Base-by-base conservation (phyloP, 1,140 invertebrate genomes). In the Sycophaga agraensis region DNA sequence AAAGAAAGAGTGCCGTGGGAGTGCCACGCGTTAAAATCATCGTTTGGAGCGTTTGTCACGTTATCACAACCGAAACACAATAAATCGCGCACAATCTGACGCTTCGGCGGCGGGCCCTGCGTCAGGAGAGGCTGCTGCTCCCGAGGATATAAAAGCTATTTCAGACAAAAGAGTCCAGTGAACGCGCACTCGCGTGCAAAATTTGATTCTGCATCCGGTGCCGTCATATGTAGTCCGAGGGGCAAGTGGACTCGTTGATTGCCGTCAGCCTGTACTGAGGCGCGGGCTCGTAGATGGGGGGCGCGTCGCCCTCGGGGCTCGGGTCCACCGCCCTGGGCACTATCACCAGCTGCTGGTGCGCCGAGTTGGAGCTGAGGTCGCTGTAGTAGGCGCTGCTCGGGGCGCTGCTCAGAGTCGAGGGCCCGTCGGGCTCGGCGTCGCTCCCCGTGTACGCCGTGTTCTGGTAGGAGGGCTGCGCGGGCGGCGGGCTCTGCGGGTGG, bases 371-470 rank as follows among this genome's bases (percentile, higher is more conserved):
- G 56, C 69, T 70, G n/a, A 88, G 74, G 72, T 88, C 87, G 56
- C 86, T 87, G 72, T 88, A 89, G 69, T 89, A 89, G 5, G 87
- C 87, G 73, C 86, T 88, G 68, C 86, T 88, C 11, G 87, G 87
- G 2, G 87, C 87, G 57, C 86, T 87, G 54, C 85, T 87, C 5
- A 81, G 64, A 50, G 82, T 83, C 35, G 59, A 55, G 3, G 84
- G 85, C 16, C 84, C 84, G 65, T 87, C 86, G 22, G 86, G 86
- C 64, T 88, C 87, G 24, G 82, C 80, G 71, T 86, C 85, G 67
- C 83, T 84, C 65, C 84, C 83, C 63, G 85, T 86, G 73, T 88
- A 88, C 12, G 83, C 87, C 2, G 87, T 87, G 73, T 89, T 89
- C 69, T 88, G 86, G 67, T 89, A 88, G 8, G 87, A 87, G 4